A percentile compares a stretch with the other conserved stretches of the same genome.
These are phyloP conservation scores for Rostratula benghalensis DNA, from an alignment of 2,113 vertebrate species.

Conservation along the genomic window DNA sequence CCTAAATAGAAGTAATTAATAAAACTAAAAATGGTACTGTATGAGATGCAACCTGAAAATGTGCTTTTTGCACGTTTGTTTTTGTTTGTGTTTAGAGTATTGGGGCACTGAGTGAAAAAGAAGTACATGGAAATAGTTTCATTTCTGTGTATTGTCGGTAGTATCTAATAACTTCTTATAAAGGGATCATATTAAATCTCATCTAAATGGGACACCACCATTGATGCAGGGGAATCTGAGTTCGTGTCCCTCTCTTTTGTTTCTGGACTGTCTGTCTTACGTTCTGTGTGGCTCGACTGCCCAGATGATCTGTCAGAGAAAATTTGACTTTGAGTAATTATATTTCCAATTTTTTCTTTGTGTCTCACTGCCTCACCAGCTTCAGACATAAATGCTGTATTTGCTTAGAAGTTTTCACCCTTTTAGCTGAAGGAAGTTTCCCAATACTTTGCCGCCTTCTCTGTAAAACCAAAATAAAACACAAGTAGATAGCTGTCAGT, in stretches of 20 bases:
- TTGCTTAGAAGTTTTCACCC: neutral
- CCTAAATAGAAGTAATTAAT: neutral
- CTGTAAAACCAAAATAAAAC: neutral
- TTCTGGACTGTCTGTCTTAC: neutral
- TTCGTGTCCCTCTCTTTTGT: neutral
- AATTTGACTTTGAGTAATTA: neutral
- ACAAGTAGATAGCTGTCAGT: neutral
- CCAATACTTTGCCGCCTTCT: neutral
- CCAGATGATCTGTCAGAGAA: neutral
- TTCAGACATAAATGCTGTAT: neutral
- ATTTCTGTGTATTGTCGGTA: neutral
- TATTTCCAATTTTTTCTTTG: neutral
- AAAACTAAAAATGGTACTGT: neutral
- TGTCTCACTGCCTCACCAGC: neutral
- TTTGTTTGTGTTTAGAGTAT: neutral
- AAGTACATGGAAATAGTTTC: neutral
- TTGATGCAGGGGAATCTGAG: neutral
- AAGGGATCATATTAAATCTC: neutral
- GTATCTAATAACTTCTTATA: neutral
- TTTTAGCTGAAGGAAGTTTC: neutral
- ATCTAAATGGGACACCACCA: neutral
- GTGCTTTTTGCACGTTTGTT: no score
- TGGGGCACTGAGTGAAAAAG: neutral
- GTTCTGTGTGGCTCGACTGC: neutral
- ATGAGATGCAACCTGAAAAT: neutral